These are phyloP conservation scores for Platyrinchus mystaceus DNA, from an alignment of 2,797 vertebrate genomes.

Conservation along the genomic window DNA sequence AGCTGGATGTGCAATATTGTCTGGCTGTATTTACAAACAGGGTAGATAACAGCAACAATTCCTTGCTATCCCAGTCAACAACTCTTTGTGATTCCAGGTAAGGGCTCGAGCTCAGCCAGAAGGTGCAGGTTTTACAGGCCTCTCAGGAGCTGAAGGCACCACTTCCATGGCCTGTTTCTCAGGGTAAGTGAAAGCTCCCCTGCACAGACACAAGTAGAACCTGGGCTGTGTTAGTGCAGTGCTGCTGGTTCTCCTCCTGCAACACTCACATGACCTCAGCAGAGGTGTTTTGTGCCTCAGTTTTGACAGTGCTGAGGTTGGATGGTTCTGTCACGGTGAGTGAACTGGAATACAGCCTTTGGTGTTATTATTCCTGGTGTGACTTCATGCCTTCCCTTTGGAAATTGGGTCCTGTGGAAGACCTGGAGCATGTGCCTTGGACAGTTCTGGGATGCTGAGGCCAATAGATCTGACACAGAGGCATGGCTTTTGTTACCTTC, in stretches of 20 bases:
- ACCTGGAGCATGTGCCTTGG: not conserved
- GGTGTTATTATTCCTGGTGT: not conserved
- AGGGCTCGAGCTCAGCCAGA: not conserved
- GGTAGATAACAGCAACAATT: not conserved
- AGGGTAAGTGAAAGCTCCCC: not conserved
- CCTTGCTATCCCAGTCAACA: not conserved
- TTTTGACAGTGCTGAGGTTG: not conserved
- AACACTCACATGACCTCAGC: not conserved
- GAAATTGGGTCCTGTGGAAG: not conserved
- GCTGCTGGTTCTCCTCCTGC: too few species aligned
- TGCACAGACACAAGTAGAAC: not conserved
- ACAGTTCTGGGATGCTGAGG: not conserved
- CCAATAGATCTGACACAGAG: not conserved
- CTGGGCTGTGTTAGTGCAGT: not conserved
- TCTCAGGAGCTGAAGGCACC: not conserved
- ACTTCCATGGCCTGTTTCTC: not conserved
- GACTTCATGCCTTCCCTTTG: not conserved
- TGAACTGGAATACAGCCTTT: not conserved
- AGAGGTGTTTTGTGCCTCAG: not conserved
- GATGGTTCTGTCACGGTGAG: not conserved
- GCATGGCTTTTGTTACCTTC: not conserved
- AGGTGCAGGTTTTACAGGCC: not conserved
- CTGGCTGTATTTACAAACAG: not conserved
- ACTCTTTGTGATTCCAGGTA: not conserved
- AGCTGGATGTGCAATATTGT: not conserved